Evolutionary conservation across 2,113 vertebrate species (phyloP).

Genomic region (Etia nguti): DNA sequence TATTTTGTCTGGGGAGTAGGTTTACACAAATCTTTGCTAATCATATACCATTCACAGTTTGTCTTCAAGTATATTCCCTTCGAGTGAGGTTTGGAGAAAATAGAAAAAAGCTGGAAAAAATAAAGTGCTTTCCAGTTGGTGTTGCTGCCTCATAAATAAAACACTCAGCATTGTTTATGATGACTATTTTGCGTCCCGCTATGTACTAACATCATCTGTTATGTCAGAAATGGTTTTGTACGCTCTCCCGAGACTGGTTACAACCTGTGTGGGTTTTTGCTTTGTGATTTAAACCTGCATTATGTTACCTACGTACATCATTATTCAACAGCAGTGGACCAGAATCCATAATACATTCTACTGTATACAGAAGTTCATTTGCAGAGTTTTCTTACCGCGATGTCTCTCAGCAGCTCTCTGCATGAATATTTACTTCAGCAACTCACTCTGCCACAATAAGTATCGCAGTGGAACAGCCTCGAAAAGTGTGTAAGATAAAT

Average conservation of each 20-base stretch:
- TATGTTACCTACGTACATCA: background rate
- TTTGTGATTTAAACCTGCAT: constrained; percentile 23
- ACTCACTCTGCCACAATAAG: background rate
- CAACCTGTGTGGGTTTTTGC: background rate
- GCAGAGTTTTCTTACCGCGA: background rate
- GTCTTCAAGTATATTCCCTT: background rate
- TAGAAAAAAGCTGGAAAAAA: background rate
- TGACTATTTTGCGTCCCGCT: constrained; percentile 20
- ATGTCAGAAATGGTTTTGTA: background rate
- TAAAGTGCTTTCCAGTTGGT: constrained; percentile 10
- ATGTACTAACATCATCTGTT: constrained; percentile 29
- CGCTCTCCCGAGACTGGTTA: constrained; percentile 9
- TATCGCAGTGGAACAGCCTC: background rate
- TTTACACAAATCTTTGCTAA: background rate
- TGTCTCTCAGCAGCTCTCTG: background rate
- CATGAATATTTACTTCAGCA: background rate
- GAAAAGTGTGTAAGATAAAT: background rate
- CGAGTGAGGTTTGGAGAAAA: background rate
- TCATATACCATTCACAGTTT: background rate
- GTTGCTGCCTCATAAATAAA: constrained; percentile 46
- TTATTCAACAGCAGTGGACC: background rate
- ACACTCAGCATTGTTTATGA: constrained; percentile 11
- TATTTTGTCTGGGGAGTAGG: background rate
- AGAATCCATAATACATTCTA: background rate
- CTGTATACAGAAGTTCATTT: background rate